Percentiles rank a stretch among this genome's conserved stretches.
Conservation (phyloP, 2,797 vertebrate genomes). For the Mormyrus proboscirostris region DNA sequence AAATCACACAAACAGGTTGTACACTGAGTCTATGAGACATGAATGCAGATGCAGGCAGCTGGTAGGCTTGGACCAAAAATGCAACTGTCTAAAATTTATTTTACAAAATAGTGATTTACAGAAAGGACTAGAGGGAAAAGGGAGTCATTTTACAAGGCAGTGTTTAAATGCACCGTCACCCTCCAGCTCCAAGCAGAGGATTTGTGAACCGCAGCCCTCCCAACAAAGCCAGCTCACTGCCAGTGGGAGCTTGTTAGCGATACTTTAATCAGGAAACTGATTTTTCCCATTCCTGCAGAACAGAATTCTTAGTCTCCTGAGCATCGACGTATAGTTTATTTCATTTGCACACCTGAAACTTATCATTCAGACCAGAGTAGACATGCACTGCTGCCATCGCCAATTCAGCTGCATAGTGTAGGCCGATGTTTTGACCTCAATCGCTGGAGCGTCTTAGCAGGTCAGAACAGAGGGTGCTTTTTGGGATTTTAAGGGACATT, state of each 20-base stretch:
- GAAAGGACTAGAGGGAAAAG: background rate
- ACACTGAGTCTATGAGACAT: background rate
- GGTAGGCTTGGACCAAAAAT: background rate
- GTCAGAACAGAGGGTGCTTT: background rate
- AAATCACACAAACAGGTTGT: background rate
- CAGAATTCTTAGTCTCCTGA: background rate
- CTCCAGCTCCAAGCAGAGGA: background rate
- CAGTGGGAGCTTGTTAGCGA: background rate
- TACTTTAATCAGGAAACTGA: background rate
- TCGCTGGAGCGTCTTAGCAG: background rate
- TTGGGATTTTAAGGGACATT: background rate
- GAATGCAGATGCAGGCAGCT: background rate
- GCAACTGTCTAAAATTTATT: background rate
- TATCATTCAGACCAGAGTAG: background rate
- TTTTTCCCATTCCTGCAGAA: background rate
- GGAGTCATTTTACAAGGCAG: background rate
- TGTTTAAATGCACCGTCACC: background rate
- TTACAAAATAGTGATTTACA: background rate
- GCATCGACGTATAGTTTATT: background rate
- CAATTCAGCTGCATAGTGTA: background rate
- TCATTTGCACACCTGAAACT: background rate
- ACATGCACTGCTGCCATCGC: background rate
- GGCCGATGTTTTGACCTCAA: background rate
- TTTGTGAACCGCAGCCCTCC: background rate
- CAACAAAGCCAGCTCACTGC: background rate